A percentile compares a stretch with the other conserved stretches of the same genome.
phyloP scores from a whole-genome alignment of 2,888 invertebrate genomes.

The Aspidiotus rigidus region DNA sequence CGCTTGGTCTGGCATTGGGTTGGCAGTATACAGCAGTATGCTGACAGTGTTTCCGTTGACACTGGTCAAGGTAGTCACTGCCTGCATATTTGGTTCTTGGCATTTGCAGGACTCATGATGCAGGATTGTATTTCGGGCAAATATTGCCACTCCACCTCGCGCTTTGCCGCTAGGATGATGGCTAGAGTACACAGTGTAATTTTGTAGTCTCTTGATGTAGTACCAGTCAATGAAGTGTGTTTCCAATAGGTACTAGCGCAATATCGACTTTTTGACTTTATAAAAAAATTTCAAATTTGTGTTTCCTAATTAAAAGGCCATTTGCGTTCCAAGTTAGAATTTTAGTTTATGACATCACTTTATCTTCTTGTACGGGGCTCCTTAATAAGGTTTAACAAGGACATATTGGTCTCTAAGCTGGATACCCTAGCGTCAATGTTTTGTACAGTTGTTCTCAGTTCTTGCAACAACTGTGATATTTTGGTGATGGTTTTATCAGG shows the following conservation, averaged over 20 bases:
- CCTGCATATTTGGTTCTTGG: no score
- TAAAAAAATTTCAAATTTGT: neutral
- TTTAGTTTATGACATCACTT: neutral
- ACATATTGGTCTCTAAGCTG: neutral
- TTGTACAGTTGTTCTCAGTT: neutral
- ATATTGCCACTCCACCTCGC: no score
- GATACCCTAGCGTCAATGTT: neutral
- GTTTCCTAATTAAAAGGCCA: neutral
- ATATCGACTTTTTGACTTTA: neutral
- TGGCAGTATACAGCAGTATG: neutral
- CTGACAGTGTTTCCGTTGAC: neutral
- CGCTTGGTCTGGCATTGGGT: neutral
- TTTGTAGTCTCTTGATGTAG: no score
- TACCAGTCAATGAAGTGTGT: no score
- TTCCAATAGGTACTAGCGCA: neutral
- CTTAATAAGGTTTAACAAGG: neutral
- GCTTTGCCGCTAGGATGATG: no score
- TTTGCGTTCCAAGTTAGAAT: neutral
- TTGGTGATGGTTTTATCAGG: neutral
- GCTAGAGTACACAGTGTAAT: no score
- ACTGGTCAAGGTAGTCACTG: neutral
- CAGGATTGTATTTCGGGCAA: no score
- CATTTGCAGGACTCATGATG: no score
- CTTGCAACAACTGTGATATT: neutral
- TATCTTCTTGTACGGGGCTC: neutral